phyloP scores from a whole-genome alignment of 1,140 invertebrate genomes.

The Drosophila paulistorum region DNA sequence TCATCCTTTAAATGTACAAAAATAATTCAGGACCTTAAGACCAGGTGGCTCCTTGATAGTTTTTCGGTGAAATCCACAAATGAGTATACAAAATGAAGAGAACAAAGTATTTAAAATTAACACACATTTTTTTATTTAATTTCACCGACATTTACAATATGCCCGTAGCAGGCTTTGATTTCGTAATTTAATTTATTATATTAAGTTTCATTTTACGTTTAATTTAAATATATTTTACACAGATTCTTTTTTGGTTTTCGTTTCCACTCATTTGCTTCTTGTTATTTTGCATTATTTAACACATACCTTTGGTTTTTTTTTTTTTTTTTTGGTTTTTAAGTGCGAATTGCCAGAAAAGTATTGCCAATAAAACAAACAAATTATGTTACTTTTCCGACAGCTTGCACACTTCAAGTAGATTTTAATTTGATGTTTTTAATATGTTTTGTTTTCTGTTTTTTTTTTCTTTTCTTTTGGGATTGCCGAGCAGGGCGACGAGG shows the following conservation, averaged over 20 bases:
- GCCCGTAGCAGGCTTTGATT: constrained; percentile 65
- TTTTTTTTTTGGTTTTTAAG: constrained; percentile 14
- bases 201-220: constrained; percentile 48
- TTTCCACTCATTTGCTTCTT: constrained; percentile 37
- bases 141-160: constrained; percentile 75
- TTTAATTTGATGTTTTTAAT: constrained; percentile 42
- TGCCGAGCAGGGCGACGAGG: background rate
- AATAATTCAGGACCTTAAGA: too few species aligned
- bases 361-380: background rate
- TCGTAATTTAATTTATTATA: constrained; percentile 63
- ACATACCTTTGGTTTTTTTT: constrained; percentile 46
- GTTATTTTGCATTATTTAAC: constrained; percentile 37
- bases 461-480: background rate
- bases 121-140: constrained; percentile 68
- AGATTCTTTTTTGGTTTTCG: constrained; percentile 35
- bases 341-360: background rate
- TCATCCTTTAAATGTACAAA: too few species aligned
- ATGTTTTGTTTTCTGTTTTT: constrained; percentile 14
- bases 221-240: constrained; percentile 75
- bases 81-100: background rate
- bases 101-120: constrained; percentile 61
- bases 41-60: too few species aligned
- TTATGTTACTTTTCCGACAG: constrained; percentile 28
- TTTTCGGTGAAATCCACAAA: too few species aligned
- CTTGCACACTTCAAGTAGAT: constrained; percentile 58